Percentiles rank a stretch among this genome's conserved stretches.
Evolutionary conservation across 2,113 vertebrate genomes (phyloP).

Genomic region (Chaetodon auriga): DNA sequence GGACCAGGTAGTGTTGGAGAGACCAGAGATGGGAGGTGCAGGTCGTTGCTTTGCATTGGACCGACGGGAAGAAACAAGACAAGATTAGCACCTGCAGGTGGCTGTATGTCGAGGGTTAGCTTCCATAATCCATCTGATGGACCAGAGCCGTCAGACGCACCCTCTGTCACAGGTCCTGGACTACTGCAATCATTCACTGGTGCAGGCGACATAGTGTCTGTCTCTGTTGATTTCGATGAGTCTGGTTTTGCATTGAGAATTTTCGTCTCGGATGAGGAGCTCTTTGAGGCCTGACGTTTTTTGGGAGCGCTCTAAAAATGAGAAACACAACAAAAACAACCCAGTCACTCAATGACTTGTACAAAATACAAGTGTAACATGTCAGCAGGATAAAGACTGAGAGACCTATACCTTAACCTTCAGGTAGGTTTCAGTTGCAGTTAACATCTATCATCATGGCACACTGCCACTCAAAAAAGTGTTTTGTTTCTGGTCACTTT

Average conservation of each 20-base stretch:
- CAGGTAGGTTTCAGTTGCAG: neutral
- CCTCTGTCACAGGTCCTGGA: neutral
- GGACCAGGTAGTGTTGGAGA: conserved; percentile 18
- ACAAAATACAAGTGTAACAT: neutral
- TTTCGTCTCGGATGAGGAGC: neutral
- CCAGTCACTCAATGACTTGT: neutral
- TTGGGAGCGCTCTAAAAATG: conserved; percentile 53
- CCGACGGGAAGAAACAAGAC: conserved; percentile 76
- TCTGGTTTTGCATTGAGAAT: neutral
- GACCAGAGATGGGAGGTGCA: conserved; percentile 14
- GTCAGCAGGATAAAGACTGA: neutral
- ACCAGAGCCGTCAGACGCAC: neutral
- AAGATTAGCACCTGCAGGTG: conserved; percentile 70
- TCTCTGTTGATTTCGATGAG: neutral
- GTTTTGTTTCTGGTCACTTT: neutral
- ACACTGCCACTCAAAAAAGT: neutral
- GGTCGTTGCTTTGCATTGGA: conserved; percentile 5
- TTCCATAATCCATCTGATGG: conserved; percentile 60
- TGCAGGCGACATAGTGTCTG: neutral
- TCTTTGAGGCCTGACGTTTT: conserved; percentile 48
- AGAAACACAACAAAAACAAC: conserved; percentile 20
- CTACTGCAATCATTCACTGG: neutral
- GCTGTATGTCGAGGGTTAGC: conserved; percentile 72
- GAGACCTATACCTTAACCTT: neutral
- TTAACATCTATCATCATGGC: neutral